Percentiles rank a stretch among this genome's conserved stretches.
These are phyloP conservation scores for Sus cebifrons DNA, from an alignment of 2,797 vertebrate genomes.

Conservation along the genomic window DNA sequence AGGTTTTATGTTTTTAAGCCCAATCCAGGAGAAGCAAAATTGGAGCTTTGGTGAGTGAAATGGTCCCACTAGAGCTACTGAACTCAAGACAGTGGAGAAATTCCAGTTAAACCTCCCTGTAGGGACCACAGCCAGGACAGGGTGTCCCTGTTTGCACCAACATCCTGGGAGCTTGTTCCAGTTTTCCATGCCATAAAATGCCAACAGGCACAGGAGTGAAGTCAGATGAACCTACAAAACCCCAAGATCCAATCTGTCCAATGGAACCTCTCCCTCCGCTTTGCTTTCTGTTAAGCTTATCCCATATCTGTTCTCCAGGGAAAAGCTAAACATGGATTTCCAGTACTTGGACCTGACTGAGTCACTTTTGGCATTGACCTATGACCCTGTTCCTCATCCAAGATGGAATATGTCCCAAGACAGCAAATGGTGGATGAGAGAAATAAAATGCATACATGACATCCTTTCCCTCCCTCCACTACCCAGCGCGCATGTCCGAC, in stretches of 20 bases:
- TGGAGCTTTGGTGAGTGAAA: background rate
- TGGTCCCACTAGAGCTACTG: background rate
- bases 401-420: background rate
- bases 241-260: background rate
- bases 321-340: background rate
- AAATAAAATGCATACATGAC: background rate
- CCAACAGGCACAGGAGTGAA: background rate
- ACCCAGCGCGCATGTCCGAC: background rate
- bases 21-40: slow-evolving; percentile 66
- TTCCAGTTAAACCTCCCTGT: background rate
- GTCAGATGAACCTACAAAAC: background rate
- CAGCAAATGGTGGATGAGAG: background rate
- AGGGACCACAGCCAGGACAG: background rate
- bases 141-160: background rate
- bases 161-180: background rate
- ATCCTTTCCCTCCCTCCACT: background rate
- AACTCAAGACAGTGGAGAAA: background rate
- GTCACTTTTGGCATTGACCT: background rate
- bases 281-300: background rate
- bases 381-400: background rate
- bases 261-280: background rate
- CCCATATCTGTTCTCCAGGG: background rate
- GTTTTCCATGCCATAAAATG: background rate
- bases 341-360: background rate
- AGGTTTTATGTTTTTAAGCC: slow-evolving; percentile 61